These are phyloP conservation scores for Tetranychus truncatus DNA, from an alignment of 2,888 invertebrate species.

Conservation along the genomic window DNA sequence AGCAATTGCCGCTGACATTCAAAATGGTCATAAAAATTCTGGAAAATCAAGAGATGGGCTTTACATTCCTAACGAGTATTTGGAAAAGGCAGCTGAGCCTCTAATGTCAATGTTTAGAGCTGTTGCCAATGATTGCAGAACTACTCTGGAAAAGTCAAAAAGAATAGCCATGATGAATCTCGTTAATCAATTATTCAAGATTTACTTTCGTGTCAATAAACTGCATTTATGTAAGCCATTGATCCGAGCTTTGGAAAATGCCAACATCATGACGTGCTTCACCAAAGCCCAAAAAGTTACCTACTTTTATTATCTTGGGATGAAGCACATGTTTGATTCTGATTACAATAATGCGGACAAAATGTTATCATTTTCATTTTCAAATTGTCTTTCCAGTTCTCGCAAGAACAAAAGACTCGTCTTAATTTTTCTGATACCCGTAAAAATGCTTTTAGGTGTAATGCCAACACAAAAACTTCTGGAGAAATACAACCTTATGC, in stretches of 20 bases:
- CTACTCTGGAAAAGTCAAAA: constrained; percentile 57
- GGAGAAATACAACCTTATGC: constrained; percentile 68
- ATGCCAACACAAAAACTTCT: constrained; percentile 68
- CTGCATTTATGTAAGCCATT: constrained; percentile 55
- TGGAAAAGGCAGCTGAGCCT: constrained; percentile 83
- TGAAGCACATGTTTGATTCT: constrained; percentile 96
- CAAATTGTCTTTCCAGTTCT: constrained; percentile 61
- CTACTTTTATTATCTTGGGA: constrained; percentile 82
- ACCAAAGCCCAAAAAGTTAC: constrained; percentile 82
- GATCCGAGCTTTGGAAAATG: constrained; percentile 85
- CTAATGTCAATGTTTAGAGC: constrained; percentile 81
- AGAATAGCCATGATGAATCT: constrained; percentile 85
- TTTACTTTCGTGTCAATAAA: constrained; percentile 58
- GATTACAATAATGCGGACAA: constrained; percentile 84
- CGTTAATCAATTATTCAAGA: constrained; percentile 90
- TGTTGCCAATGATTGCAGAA: constrained; percentile 72
- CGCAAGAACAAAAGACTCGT: constrained; percentile 74
- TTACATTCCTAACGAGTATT: constrained; percentile 41
- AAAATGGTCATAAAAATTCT: not conserved
- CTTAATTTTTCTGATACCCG: constrained; percentile 82
- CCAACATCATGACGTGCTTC: constrained; percentile 67
- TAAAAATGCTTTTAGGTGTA: constrained; percentile 87
- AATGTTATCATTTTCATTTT: constrained; percentile 75
- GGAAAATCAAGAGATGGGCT: constrained; percentile 31
- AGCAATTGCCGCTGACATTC: constrained; percentile 33